A percentile compares a stretch with the other conserved stretches of the same genome.
Conservation (phyloP, 1,140 invertebrate species). For the Papilio glaucus region DNA sequence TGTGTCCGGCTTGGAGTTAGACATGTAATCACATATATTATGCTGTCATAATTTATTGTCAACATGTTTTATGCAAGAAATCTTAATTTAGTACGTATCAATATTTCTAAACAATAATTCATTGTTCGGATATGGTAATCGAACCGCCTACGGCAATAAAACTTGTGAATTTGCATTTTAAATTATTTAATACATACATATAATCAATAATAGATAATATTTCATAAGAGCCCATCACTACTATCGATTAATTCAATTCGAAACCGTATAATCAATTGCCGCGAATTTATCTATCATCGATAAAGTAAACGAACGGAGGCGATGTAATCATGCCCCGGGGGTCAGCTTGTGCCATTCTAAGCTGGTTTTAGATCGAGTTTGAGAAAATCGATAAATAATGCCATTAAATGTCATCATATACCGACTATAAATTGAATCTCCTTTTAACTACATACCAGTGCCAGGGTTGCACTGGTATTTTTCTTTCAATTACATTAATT, state of each 20-base stretch:
- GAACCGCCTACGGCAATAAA: conserved; percentile 8
- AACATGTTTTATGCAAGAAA: not conserved
- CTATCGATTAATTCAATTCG: conserved; percentile 34
- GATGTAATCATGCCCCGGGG: conserved; percentile 22
- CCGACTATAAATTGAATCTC: not conserved
- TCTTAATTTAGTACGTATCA: conserved; percentile 10
- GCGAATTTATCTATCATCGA: conserved; percentile 33
- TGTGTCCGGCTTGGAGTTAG: not conserved
- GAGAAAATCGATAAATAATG: not conserved
- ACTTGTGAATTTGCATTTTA: conserved; percentile 17
- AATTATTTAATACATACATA: conserved; percentile 13
- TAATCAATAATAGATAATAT: conserved; percentile 34
- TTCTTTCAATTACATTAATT: not conserved
- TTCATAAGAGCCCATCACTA: conserved; percentile 26
- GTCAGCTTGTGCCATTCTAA: not conserved
- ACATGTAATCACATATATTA: not conserved
- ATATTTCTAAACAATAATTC: conserved; percentile 27
- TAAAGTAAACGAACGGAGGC: conserved; percentile 36
- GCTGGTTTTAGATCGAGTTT: conserved; percentile 5
- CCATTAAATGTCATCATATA: not conserved
- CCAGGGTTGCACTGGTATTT: not conserved
- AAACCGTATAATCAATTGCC: conserved; percentile 31
- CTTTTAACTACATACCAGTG: not conserved
- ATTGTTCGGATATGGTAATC: conserved; percentile 20
- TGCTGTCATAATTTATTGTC: not conserved